These are phyloP conservation scores for Sialis fuliginosa DNA, from an alignment of 2,888 invertebrate genomes.

Conservation along the genomic window DNA sequence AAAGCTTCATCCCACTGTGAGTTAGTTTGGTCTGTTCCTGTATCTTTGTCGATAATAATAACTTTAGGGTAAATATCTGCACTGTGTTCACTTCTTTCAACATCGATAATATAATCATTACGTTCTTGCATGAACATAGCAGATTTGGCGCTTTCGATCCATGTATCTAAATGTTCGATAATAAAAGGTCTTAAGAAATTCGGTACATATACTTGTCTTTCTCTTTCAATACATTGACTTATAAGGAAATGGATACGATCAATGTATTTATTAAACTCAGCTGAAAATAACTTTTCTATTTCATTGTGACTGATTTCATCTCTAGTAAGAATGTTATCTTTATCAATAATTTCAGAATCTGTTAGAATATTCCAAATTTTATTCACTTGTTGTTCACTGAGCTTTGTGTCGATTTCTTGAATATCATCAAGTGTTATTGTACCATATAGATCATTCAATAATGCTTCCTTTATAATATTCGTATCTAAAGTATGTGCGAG, in stretches of 20 bases:
- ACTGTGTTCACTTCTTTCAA: constrained; percentile 13
- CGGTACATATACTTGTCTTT: constrained; percentile 11
- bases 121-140: constrained; percentile 15
- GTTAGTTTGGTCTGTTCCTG: constrained; percentile 19
- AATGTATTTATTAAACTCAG: constrained; percentile 5
- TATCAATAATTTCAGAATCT: constrained; percentile 1
- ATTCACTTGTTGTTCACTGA: constrained; percentile 2
- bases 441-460: constrained; percentile 11
- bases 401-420: constrained; percentile 7
- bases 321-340: constrained; percentile 4
- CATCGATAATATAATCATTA: constrained; percentile 18
- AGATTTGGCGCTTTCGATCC: constrained; percentile 15
- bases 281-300: constrained; percentile 2
- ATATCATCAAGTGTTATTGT: constrained; percentile 10
- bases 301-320: constrained; percentile 6
- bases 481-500: constrained; percentile 8
- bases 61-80: constrained; percentile 12
- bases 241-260: constrained; percentile 9
- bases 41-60: constrained; percentile 18
- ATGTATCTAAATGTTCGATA: constrained; percentile 13
- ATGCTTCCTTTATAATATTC: constrained; percentile 9
- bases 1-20: constrained; percentile 22
- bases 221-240: constrained; percentile 12
- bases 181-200: constrained; percentile 14
- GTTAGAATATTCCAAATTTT: constrained; percentile 9